A percentile compares a stretch with the other conserved stretches of the same genome.
phyloP scores from a whole-genome alignment of 2,888 invertebrate genomes.

The Drosophila mayaguana region DNA sequence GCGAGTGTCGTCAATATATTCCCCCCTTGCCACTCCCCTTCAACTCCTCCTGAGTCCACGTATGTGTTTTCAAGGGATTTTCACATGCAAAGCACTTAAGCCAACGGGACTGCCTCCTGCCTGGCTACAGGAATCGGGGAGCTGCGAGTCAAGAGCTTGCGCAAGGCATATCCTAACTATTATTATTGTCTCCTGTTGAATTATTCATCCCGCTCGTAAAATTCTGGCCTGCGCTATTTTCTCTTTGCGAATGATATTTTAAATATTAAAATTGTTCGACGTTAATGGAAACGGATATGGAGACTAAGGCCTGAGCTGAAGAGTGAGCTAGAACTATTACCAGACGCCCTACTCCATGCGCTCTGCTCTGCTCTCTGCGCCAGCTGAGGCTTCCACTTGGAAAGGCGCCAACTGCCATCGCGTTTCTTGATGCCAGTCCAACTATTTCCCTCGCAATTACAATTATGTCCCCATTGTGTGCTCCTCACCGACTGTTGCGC shows the following conservation, averaged over 20 bases:
- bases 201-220: constrained; percentile 55
- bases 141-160: constrained; percentile 3
- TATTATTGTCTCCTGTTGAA: constrained; percentile 68
- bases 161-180: constrained; percentile 46
- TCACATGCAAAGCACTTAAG: constrained; percentile 63
- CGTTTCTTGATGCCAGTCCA: constrained; percentile 33
- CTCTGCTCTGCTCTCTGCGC: neutral
- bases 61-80: constrained; percentile 46
- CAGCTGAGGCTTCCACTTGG: constrained; percentile 47
- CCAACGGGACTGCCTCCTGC: constrained; percentile 15
- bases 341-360: neutral
- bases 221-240: constrained; percentile 35
- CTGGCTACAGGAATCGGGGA: neutral
- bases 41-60: constrained; percentile 14
- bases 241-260: constrained; percentile 59
- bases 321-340: constrained; percentile 27
- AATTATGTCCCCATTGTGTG: constrained; percentile 49
- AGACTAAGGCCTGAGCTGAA: constrained; percentile 2
- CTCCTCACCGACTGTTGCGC: constrained; percentile 44
- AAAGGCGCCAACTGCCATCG: constrained; percentile 39
- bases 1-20: constrained; percentile 12
- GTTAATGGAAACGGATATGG: constrained; percentile 24
- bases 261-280: constrained; percentile 65
- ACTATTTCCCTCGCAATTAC: constrained; percentile 52
- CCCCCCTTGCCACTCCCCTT: too few species aligned